Base-by-base conservation (phyloP, 2,113 vertebrate genomes). In the Oncorhynchus mykiss region DNA sequence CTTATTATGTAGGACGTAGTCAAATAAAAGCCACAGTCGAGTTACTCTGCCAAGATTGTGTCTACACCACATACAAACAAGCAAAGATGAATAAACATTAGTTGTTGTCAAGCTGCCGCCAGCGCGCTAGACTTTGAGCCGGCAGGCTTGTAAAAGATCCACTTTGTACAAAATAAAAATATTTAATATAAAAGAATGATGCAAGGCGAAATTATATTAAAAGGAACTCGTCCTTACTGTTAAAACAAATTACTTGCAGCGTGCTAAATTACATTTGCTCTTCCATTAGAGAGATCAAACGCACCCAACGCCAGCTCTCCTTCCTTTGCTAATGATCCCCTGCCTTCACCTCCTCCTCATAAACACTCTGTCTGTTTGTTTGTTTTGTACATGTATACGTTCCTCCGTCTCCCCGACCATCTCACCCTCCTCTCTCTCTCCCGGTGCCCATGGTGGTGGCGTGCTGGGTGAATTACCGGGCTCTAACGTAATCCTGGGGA, bases 261-360 rank as follows among this genome's bases (percentile, higher is more conserved):
- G 70, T 54, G 82, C 90, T 92, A 92, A 93, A 93, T 92, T 91
- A 90, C 90, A 92, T 93, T 93, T 91, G 90, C 90, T 91, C 88
- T 85, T 91, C 89, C 88, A 90, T 93, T 89, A 90, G 90, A 68
- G 72, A 92, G 91, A 93, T 94, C 90, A 93, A 93, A 92, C 88
- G 78, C 85, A 82, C 73, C 51, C 83, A 86, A 90, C 89, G 88
- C 90, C 88, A 84, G 89, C 85, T 91, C 89, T 91, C 87, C 88
- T 84, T 91, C 87, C 88, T 84, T 83, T 20, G 79, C 91, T 94
- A 93, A 94, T 93, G 91, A 94, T 92, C 92, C 91, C 90, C 90
- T 88, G 91, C 87, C 72, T 91, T 92, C 90, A 92, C 92, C 91
- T 93, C 91, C 89, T 82, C 88, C 82, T 90, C 86, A 91, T 90